These are phyloP conservation scores for Mastomys coucha DNA, from an alignment of 2,113 vertebrate genomes.

Conservation along the genomic window DNA sequence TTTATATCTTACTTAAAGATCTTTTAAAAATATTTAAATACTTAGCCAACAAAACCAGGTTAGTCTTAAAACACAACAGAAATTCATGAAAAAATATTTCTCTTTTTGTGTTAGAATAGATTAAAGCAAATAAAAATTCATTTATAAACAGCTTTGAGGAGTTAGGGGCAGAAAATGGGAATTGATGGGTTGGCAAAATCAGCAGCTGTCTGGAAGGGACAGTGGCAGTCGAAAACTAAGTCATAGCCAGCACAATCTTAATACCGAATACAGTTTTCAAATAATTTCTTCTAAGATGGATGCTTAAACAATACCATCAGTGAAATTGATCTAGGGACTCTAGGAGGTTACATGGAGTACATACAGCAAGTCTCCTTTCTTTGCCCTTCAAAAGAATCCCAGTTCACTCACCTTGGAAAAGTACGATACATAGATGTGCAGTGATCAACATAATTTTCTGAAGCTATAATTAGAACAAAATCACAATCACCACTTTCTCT, in stretches of 20 bases:
- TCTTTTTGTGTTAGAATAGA: neutral
- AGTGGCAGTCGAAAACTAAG: neutral
- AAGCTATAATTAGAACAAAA: neutral
- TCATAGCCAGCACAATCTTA: neutral
- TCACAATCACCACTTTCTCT: neutral
- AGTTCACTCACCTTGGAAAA: neutral
- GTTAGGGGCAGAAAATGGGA: neutral
- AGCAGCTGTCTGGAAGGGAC: constrained; percentile 22
- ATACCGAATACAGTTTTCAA: constrained; percentile 39
- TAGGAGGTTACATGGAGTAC: neutral
- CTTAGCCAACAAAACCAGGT: neutral
- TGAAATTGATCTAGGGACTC: neutral
- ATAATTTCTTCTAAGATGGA: constrained; percentile 39
- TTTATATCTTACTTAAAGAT: constrained; percentile 35
- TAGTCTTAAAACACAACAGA: neutral
- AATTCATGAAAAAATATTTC: neutral
- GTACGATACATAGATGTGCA: neutral
- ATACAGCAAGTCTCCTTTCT: neutral
- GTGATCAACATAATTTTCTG: neutral
- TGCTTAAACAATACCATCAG: neutral
- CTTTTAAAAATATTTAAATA: constrained; percentile 25
- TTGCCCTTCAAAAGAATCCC: neutral
- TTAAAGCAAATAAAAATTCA: neutral
- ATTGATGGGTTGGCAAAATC: constrained; percentile 42
- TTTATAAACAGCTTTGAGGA: neutral